These are phyloP conservation scores for Cerastis leucographa DNA, from an alignment of 2,888 invertebrate species.

Conservation along the genomic window DNA sequence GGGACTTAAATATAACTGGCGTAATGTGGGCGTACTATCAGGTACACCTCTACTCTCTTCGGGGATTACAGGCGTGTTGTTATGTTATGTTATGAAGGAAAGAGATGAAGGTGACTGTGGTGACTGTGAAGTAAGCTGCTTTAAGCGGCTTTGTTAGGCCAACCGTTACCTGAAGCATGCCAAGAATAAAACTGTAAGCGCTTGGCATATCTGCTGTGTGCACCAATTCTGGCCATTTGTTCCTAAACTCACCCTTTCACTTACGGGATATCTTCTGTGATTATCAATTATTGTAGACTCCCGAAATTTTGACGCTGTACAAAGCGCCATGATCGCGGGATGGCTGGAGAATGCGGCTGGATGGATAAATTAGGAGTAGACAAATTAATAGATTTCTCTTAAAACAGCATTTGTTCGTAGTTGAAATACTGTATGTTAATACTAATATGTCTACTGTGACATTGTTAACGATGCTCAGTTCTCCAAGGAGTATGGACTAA, in stretches of 20 bases:
- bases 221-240: neutral
- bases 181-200: neutral
- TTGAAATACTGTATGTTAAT: neutral
- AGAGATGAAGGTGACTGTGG: no score
- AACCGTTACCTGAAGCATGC: neutral
- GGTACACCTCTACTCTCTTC: no score
- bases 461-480: slow-evolving; percentile 77
- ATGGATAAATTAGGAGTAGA: no score
- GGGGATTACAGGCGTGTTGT: no score
- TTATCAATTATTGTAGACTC: no score
- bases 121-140: neutral
- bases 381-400: no score
- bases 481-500: slow-evolving; percentile 67
- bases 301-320: no score
- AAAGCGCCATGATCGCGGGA: no score
- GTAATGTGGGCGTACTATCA: no score
- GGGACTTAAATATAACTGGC: no score
- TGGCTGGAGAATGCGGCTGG: no score
- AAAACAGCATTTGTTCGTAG: neutral
- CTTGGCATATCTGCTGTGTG: neutral
- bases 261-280: no score
- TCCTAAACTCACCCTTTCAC: neutral
- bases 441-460: slow-evolving; percentile 46
- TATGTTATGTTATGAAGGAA: neutral
- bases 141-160: neutral